Conservation (phyloP, 23 tunicate species). For the Oikopleura dioica region DNA sequence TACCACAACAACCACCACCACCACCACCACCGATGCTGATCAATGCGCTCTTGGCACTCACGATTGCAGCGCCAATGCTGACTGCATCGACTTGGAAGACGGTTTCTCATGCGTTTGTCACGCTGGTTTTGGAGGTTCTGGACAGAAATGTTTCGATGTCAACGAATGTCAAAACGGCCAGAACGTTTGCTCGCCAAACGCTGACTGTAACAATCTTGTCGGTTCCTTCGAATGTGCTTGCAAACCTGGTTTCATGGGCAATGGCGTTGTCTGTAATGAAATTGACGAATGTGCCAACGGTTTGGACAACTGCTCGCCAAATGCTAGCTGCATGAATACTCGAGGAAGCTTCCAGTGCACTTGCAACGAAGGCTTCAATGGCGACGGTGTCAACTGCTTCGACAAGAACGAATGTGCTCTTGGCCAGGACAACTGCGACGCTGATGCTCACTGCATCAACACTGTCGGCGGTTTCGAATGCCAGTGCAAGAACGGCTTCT, state of each 20-base stretch:
- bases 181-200: background rate
- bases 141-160: conserved; percentile 2
- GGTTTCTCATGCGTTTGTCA: background rate
- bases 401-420: background rate
- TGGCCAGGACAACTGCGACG: conserved; percentile 1
- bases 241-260: background rate
- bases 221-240: background rate
- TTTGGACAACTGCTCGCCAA: background rate
- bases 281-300: background rate
- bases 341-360: background rate
- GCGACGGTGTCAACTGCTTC: background rate
- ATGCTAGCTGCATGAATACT: background rate
- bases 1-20: too few relatives aligned
- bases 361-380: background rate
- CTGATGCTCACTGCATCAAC: conserved; percentile 14
- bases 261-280: background rate
- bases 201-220: background rate
- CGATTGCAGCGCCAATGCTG: background rate
- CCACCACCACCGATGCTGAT: background rate
- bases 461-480: conserved; percentile 15
- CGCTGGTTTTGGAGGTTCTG: background rate
- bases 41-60: background rate
- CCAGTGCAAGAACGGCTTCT: conserved; percentile 13
- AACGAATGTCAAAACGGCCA: background rate
- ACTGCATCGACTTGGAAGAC: background rate